Conservation (phyloP, 2,888 invertebrate species). For the Ceraclea dissimilis region DNA sequence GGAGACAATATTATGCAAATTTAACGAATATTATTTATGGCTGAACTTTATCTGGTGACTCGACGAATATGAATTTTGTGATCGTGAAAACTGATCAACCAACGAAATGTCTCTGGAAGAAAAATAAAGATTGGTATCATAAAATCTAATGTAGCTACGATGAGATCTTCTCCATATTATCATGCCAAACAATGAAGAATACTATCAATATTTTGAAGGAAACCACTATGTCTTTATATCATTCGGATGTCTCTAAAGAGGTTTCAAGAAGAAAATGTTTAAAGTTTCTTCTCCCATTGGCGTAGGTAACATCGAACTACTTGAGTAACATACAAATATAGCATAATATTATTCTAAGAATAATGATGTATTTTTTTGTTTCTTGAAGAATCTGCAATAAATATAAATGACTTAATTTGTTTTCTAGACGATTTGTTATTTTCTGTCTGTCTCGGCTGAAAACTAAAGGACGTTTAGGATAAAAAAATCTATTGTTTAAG, state of each 20-base stretch:
- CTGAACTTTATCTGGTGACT: slow-evolving; percentile 26
- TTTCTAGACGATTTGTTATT: too few relatives aligned
- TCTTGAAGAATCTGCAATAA: too few relatives aligned
- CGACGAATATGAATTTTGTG: slow-evolving; percentile 24
- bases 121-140: slow-evolving; percentile 15
- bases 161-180: slow-evolving; percentile 1
- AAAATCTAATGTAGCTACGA: slow-evolving; percentile 20
- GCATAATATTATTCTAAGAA: too few relatives aligned
- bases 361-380: too few relatives aligned
- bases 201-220: slow-evolving; percentile 1
- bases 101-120: slow-evolving; percentile 15
- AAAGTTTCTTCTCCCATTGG: too few relatives aligned
- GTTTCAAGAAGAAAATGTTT: too few relatives aligned
- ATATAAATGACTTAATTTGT: too few relatives aligned
- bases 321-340: too few relatives aligned
- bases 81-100: slow-evolving; percentile 22
- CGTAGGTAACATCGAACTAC: too few relatives aligned
- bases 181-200: not conserved
- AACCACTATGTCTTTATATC: slow-evolving; percentile 4
- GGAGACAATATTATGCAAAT: slow-evolving; percentile 25
- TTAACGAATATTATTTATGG: slow-evolving; percentile 26
- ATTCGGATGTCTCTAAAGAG: slow-evolving; percentile 1
- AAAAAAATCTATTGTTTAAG: too few relatives aligned
- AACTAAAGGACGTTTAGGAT: too few relatives aligned
- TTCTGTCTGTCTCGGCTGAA: too few relatives aligned